Conservation (phyloP, 2,113 vertebrate genomes). For the Pogonocichla stellata region DNA sequence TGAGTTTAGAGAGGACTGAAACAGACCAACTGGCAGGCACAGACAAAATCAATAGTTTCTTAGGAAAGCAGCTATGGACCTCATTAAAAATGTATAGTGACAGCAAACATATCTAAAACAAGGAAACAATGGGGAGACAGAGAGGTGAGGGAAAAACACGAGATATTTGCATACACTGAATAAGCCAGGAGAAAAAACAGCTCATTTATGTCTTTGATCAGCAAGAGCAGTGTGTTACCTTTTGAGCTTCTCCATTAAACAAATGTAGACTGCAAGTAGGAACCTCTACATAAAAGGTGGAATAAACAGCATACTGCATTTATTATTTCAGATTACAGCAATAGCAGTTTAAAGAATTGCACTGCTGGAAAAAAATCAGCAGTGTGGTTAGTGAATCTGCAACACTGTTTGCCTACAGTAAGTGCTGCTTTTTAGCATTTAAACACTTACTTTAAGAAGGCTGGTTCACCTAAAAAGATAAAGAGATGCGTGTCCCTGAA, state of each 20-base stretch:
- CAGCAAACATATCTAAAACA: constrained; percentile 1
- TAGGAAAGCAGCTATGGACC: neutral
- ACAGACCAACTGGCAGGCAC: neutral
- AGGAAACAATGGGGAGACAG: neutral
- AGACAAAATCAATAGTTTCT: neutral
- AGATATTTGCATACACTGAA: neutral
- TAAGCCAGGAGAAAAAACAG: neutral
- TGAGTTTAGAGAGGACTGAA: neutral
- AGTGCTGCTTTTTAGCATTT: neutral
- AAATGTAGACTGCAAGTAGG: neutral
- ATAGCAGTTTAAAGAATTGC: neutral
- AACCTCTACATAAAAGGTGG: neutral
- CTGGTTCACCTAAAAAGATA: neutral
- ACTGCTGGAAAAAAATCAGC: neutral
- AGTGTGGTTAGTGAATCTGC: neutral
- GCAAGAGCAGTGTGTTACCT: neutral
- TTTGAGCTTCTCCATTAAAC: neutral
- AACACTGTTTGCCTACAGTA: neutral
- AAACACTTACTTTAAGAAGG: neutral
- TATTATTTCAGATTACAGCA: neutral
- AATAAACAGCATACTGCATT: neutral
- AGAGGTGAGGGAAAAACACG: neutral
- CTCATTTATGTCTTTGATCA: neutral
- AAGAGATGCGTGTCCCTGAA: neutral
- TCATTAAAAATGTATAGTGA: neutral